Evolutionary conservation across 2,888 invertebrate genomes (phyloP).

Genomic region (Stenurella melanura): DNA sequence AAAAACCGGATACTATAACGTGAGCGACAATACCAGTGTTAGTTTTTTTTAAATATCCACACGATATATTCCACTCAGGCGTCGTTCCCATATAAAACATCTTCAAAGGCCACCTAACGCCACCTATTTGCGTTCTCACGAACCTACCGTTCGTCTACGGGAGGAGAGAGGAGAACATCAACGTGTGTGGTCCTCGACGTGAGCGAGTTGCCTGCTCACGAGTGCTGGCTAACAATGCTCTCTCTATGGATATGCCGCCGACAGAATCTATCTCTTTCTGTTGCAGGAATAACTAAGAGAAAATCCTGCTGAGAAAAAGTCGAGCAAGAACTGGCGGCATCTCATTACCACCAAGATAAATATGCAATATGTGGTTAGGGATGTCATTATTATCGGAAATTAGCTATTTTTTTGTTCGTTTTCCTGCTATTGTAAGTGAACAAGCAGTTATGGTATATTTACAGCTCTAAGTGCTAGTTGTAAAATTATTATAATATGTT

Average conservation of each 20-base stretch:
- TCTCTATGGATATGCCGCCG: conserved; percentile 52
- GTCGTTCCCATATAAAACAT: conserved; percentile 12
- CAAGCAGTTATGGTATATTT: conserved; percentile 18
- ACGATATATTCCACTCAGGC: conserved; percentile 12
- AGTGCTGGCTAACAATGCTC: conserved; percentile 68
- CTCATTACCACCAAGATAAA: conserved; percentile 57
- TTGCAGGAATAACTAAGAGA: conserved; percentile 45
- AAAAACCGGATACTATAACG: background rate
- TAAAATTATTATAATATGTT: conserved; percentile 20
- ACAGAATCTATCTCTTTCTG: conserved; percentile 25
- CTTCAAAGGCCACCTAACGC: conserved; percentile 49
- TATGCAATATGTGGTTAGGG: conserved; percentile 52
- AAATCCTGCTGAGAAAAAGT: conserved; percentile 54
- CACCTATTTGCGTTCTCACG: conserved; percentile 58
- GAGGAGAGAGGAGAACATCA: conserved; percentile 58
- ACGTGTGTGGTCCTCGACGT: conserved; percentile 73
- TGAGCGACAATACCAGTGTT: conserved; percentile 5
- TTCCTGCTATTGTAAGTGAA: conserved; percentile 46
- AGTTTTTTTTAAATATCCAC: conserved; percentile 3
- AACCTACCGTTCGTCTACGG: conserved; percentile 48
- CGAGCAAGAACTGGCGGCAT: conserved; percentile 56
- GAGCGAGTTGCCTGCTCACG: conserved; percentile 70
- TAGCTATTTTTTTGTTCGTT: conserved; percentile 44
- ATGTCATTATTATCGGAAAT: conserved; percentile 58
- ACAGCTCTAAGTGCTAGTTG: conserved; percentile 12